These are phyloP conservation scores for Sinelater perroti DNA, from an alignment of 2,888 invertebrate species.

Conservation along the genomic window DNA sequence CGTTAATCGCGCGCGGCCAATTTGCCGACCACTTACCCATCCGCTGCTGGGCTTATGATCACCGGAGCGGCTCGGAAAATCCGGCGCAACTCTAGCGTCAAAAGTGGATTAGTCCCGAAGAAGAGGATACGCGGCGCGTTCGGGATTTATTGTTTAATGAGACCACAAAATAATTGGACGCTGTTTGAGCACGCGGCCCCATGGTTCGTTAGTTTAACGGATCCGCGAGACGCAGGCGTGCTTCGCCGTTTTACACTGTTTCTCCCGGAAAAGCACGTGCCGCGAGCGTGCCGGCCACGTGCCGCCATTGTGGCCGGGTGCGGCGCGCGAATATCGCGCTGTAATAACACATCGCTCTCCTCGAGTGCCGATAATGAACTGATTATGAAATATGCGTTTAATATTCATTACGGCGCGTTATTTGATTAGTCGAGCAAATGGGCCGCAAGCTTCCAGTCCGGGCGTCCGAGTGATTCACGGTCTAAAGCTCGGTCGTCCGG, in stretches of 20 bases:
- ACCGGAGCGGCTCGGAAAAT: slow-evolving; percentile 28
- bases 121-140: slow-evolving; percentile 30
- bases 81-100: slow-evolving; percentile 29
- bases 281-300: slow-evolving; percentile 43
- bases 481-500: no score
- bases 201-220: slow-evolving; percentile 57
- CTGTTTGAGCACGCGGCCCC: slow-evolving; percentile 56
- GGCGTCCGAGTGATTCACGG: no score
- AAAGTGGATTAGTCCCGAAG: slow-evolving; percentile 35
- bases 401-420: slow-evolving; percentile 46
- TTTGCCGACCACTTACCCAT: slow-evolving; percentile 35
- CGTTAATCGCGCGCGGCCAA: slow-evolving; percentile 8
- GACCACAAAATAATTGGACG: slow-evolving; percentile 61
- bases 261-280: slow-evolving; percentile 48
- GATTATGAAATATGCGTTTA: slow-evolving; percentile 52
- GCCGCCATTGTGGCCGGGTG: slow-evolving; percentile 46
- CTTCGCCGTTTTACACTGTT: slow-evolving; percentile 51
- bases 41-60: slow-evolving; percentile 30
- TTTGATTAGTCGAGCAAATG: slow-evolving; percentile 26
- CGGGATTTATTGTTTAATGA: slow-evolving; percentile 55
- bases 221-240: slow-evolving; percentile 48
- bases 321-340: slow-evolving; percentile 48
- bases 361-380: slow-evolving; percentile 40
- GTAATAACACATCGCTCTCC: slow-evolving; percentile 49
- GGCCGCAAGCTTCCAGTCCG: no score